phyloP scores from a whole-genome alignment of 2,888 invertebrate species.

The Limnephilus auricula region DNA sequence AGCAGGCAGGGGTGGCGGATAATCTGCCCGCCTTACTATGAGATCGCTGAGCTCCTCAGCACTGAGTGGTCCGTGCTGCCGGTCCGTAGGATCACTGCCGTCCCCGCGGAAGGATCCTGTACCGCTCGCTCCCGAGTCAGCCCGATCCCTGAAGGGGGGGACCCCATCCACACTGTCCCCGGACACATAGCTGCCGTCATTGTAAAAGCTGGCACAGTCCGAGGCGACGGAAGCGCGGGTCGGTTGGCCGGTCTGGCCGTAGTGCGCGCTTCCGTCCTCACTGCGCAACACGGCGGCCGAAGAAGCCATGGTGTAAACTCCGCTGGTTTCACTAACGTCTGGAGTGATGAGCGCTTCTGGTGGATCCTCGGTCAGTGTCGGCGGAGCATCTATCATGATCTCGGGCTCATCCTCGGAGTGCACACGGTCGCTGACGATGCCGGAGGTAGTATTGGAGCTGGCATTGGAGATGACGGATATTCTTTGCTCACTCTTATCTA shows the following conservation, averaged over 20 bases:
- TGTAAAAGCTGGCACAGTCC: slow-evolving; percentile 63
- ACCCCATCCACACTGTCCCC: slow-evolving; percentile 78
- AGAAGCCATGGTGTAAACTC: slow-evolving; percentile 89
- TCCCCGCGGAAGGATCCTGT: slow-evolving; percentile 90
- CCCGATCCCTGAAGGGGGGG: slow-evolving; percentile 80
- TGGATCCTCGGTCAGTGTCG: slow-evolving; percentile 85
- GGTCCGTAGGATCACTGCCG: slow-evolving; percentile 92
- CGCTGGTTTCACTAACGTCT: slow-evolving; percentile 89
- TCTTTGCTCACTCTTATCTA: slow-evolving; percentile 86
- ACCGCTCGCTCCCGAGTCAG: slow-evolving; percentile 89
- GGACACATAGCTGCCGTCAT: slow-evolving; percentile 65
- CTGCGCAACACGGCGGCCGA: slow-evolving; percentile 73
- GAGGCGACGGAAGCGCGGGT: slow-evolving; percentile 68
- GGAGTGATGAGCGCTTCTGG: slow-evolving; percentile 70
- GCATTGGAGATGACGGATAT: slow-evolving; percentile 95
- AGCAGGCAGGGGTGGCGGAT: slow-evolving; percentile 80
- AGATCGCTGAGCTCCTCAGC: slow-evolving; percentile 91
- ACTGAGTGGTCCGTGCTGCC: slow-evolving; percentile 85
- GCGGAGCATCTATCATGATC: slow-evolving; percentile 89
- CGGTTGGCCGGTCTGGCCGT: slow-evolving; percentile 69
- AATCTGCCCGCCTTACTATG: slow-evolving; percentile 88
- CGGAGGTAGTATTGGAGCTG: slow-evolving; percentile 97
- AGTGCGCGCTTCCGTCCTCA: slow-evolving; percentile 69
- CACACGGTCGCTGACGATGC: slow-evolving; percentile 96
- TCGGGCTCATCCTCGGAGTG: slow-evolving; percentile 96